Conservation (phyloP, 1,140 invertebrate species). For the Glomeris maerens region DNA sequence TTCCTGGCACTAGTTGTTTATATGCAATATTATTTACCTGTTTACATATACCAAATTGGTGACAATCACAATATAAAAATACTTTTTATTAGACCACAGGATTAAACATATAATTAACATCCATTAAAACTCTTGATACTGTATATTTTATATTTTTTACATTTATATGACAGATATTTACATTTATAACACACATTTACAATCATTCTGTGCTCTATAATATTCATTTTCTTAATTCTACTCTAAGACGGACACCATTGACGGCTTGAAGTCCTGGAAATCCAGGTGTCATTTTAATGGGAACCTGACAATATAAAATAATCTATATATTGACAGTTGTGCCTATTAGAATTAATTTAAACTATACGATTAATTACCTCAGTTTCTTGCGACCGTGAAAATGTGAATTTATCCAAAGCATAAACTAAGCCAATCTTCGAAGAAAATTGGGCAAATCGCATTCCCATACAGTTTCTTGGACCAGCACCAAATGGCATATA, state of each 20-base stretch:
- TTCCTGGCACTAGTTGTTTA: too few species aligned
- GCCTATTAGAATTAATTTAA: background rate
- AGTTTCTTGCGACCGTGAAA: conserved; percentile 19
- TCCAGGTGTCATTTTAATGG: background rate
- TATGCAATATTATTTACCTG: too few species aligned
- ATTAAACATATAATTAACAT: too few species aligned
- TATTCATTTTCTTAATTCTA: background rate
- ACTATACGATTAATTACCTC: conserved; percentile 9
- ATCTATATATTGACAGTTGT: background rate
- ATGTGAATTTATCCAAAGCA: conserved; percentile 22
- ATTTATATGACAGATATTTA: too few species aligned
- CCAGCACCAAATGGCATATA: conserved; percentile 34
- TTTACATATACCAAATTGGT: too few species aligned
- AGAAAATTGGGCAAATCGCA: conserved; percentile 30
- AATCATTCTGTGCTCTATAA: background rate
- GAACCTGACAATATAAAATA: background rate
- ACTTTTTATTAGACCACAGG: too few species aligned
- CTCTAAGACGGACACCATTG: background rate
- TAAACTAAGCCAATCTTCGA: conserved; percentile 27
- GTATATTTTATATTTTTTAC: too few species aligned
- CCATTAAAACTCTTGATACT: too few species aligned
- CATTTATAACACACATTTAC: too few species aligned
- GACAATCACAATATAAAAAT: too few species aligned
- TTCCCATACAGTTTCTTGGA: conserved; percentile 34
- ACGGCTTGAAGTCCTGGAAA: background rate